Base-by-base conservation (phyloP, 2,888 invertebrate genomes). In the Mechanitis mazaeus region DNA sequence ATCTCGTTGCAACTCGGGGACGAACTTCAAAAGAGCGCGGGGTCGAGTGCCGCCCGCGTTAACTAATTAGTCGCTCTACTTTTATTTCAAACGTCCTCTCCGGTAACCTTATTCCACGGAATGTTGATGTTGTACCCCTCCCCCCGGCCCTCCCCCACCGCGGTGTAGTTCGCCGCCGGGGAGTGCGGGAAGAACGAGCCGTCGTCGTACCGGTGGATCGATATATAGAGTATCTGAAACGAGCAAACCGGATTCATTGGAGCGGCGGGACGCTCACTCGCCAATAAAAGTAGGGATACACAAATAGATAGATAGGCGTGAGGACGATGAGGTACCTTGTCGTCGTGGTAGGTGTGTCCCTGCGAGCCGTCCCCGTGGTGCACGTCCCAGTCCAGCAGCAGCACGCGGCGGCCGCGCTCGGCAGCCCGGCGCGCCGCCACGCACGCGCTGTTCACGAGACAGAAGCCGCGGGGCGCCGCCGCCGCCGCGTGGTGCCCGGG, bases 311-410 rank as follows among this genome's bases (percentile, higher is more conserved):
- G 20, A 20, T 20, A 20, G 20, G 20, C 20, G 7, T 9, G 2
- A 33, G 33, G 20, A 5, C 33, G 12, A n/a, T 5, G 38, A 65
- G 74, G 64, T 3, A 88, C 87, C 73, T 74, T 72, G 33, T 94
- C 92, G 3, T 93, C 88, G 63, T 92, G 82, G 72, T 95, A 94
- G 58, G 97, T 96, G 65, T 95, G 93, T 55, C 93, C 91, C 82
- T 97, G 96, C 7, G 95, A 96, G 1, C 97, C 98, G 80, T 98
- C 97, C 11, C 98, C 98, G 79, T 98, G 98, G 77, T 98, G 98
- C 2, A 98, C 94, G 82, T 98, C 98, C 96, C 98, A 98, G 87
- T 98, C 98, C 0, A 98, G 81, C 59, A 98, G 93, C 53, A 96
- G 75, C 54, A 88, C 80, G 50, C 95, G 90, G 70, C 92, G 87